Evolutionary conservation across 2,113 vertebrate species (phyloP), one percentile per base, ranked within the genome.

Genomic region (Bettongia penicillata): DNA sequence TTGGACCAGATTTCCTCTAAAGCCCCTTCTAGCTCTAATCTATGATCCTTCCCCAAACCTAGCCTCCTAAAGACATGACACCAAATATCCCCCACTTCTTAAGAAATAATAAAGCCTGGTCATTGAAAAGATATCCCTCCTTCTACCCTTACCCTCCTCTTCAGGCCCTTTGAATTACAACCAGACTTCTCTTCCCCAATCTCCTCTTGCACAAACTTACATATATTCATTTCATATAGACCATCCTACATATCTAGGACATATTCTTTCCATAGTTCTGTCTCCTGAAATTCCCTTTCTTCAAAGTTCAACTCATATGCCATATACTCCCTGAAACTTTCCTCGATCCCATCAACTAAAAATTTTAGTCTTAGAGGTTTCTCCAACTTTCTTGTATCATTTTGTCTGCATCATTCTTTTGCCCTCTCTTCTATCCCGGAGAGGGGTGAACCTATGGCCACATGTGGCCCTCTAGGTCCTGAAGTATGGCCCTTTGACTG

Each of bases 41-140:
- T 24, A 53, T 26, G 24, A 9, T 53, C 8, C 93, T 5, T 90
- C 53, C 89, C 50, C 94, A 26, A 95, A 96, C 93, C 53, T 90
- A 93, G 37, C 0, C 37, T 24, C 1, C 37, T 47, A 90, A 92
- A 19, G n/a, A 93, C 22, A 91, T 10, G 57, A 95, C 49, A 84
- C n/a, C n/a, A 94, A 57, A 4, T 51, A 53, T 91, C 93, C 77
- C 8, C 8, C 14, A 89, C 93, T 22, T 43, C 51, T 92, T 91
- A 25, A 8, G 47, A 95, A 93, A 95, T 48, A 53, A 50, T 37
- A 2, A 43, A 61, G 16, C 31, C 51, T 92, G 48, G 1, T 47
- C 51, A 48, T 24, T 94, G 89, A 84, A 97, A n/a, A 57, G 0
- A 96, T 51, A 91, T 0, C 11, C 12, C 14, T 77, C 5, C 68